Conservation (phyloP, 2,113 vertebrate genomes). For the Oceanites oceanicus region DNA sequence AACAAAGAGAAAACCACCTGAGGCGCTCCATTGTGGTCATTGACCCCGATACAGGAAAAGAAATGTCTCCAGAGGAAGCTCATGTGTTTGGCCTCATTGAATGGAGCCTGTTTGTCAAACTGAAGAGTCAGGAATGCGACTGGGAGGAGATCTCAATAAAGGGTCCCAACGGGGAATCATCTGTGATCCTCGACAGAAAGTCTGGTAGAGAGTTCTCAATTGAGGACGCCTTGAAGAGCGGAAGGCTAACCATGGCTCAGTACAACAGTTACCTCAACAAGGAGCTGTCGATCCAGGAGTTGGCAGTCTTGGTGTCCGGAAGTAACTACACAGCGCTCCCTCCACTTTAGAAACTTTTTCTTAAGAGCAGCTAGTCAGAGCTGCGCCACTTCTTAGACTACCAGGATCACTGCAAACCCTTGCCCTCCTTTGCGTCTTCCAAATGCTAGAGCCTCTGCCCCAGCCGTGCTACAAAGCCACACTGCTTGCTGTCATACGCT, state of each 20-base stretch:
- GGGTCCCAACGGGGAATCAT: conserved; percentile 89
- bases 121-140: conserved; percentile 95
- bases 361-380: conserved; percentile 20
- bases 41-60: conserved; percentile 90
- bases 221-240: conserved; percentile 86
- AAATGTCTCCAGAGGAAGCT: conserved; percentile 94
- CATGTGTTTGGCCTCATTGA: conserved; percentile 91
- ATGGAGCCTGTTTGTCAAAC: conserved; percentile 95
- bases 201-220: conserved; percentile 94
- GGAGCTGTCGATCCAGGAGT: conserved; percentile 94
- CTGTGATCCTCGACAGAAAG: conserved; percentile 91
- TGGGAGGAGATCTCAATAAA: conserved; percentile 97
- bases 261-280: conserved; percentile 91
- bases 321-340: conserved; percentile 43
- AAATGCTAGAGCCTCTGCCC: conserved; percentile 43
- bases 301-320: conserved; percentile 90
- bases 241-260: conserved; percentile 83
- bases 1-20: conserved; percentile 94
- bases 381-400: conserved; percentile 23
- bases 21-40: conserved; percentile 94
- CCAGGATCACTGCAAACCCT: conserved; percentile 43
- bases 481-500: conserved; percentile 27
- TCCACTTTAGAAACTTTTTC: conserved; percentile 10
- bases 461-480: neutral
- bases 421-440: neutral